These are phyloP conservation scores for Ectemnius lituratus DNA, from an alignment of 2,888 invertebrate species.

Conservation along the genomic window DNA sequence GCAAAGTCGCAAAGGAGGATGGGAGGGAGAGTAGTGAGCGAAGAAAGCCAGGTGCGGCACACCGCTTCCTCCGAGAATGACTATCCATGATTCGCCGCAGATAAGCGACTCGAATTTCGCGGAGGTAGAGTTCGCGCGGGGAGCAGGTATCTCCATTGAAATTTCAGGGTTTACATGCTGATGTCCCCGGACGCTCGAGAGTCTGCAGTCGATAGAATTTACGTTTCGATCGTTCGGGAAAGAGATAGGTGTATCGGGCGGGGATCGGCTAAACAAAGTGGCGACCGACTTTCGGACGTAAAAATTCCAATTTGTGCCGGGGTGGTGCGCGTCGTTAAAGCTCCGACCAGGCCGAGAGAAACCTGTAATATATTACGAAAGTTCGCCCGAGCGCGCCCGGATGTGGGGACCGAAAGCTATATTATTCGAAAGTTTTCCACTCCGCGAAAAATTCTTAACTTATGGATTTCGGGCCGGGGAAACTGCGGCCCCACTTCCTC, in stretches of 20 bases:
- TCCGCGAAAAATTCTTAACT: slow-evolving; percentile 75
- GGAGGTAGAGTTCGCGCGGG: too few relatives aligned
- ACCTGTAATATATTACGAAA: slow-evolving; percentile 76
- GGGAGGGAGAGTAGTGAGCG: too few relatives aligned
- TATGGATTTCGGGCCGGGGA: slow-evolving; percentile 71
- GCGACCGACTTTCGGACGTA: slow-evolving; percentile 65
- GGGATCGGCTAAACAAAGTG: slow-evolving; percentile 1
- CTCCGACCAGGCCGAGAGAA: slow-evolving; percentile 65
- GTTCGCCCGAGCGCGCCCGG: slow-evolving; percentile 54
- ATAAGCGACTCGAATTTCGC: too few relatives aligned
- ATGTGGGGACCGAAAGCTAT: slow-evolving; percentile 62
- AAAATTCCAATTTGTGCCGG: slow-evolving; percentile 70
- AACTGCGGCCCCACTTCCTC: slow-evolving; percentile 21
- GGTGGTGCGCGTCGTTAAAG: slow-evolving; percentile 54
- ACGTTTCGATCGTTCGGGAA: slow-evolving; percentile 18
- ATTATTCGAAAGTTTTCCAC: slow-evolving; percentile 74
- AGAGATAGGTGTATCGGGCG: slow-evolving; percentile 2
- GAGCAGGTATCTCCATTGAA: too few relatives aligned
- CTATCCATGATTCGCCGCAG: too few relatives aligned
- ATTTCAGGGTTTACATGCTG: too few relatives aligned
- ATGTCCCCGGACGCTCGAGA: too few relatives aligned
- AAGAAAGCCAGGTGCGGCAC: too few relatives aligned
- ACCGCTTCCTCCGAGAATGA: too few relatives aligned
- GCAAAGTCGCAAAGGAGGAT: too few relatives aligned
- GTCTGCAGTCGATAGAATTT: too few relatives aligned